Evolutionary conservation across 2,888 invertebrate species (phyloP), one percentile per base, ranked within the genome.

Genomic region (Hedychridium roseum): DNA sequence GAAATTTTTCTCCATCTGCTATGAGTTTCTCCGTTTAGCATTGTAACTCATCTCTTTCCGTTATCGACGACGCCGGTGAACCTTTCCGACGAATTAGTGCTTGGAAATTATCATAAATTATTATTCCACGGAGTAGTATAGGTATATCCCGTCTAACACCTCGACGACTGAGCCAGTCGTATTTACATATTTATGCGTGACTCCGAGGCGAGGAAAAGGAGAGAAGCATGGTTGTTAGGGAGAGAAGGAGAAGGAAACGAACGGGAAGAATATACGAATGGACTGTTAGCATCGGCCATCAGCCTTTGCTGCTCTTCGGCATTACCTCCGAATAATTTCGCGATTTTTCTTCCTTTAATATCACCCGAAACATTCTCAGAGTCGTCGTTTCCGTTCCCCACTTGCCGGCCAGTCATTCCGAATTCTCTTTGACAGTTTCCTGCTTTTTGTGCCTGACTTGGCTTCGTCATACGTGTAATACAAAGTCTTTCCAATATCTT

Each of bases 41-140:
- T n/a, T n/a, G n/a, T n/a, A n/a, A n/a, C n/a, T n/a, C n/a, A 32
- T 15, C 32, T 15, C 9, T 15, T 32, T n/a, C 32, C 32, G 16
- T 15, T 15, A 9, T 9, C 12, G 21, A 23, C 38, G 20, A 43
- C 43, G 45, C 32, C 41, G 42, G 41, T 37, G 37, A 38, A 32
- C 36, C 28, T 52, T 43, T 48, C 31, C 45, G 48, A 45, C 48
- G 55, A 64, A 63, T 66, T 64, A 58, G 51, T 53, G 43, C 54
- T 52, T 43, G 27, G 30, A 40, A 64, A 69, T 69, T 61, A 68
- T 64, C 68, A 57, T 64, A 66, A 68, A 66, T 65, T 63, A 60
- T 65, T 50, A 43, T 49, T 51, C 50, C 43, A 41, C 43, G 46
- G 28, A n/a, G n/a, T n/a, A n/a, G n/a, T 38, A 36, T 27, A 30